Evolutionary conservation across 2,888 invertebrate species (phyloP).

Genomic region (Eilema sororculum): DNA sequence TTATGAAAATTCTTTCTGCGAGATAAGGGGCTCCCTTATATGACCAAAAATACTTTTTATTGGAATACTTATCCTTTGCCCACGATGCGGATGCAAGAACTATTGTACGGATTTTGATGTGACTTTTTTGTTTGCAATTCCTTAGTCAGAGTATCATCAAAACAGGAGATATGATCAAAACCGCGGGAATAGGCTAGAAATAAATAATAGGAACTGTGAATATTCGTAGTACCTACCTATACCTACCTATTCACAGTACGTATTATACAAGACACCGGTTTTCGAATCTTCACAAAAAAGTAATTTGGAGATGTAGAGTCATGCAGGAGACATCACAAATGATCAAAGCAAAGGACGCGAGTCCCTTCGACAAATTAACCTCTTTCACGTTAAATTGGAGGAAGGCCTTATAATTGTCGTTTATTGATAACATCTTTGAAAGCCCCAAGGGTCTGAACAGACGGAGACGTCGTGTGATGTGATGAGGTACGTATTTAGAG

Average conservation of each 20-base stretch:
- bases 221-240: background rate
- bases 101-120: too few species aligned
- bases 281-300: background rate
- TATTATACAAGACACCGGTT: background rate
- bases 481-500: background rate
- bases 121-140: too few species aligned
- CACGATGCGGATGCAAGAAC: too few species aligned
- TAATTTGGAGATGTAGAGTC: background rate
- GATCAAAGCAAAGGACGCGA: constrained; percentile 33
- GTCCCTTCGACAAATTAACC: constrained; percentile 23
- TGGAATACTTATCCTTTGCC: too few species aligned
- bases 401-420: constrained; percentile 25
- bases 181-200: too few species aligned
- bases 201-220: background rate
- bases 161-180: too few species aligned
- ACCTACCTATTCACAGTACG: background rate
- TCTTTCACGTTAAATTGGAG: constrained; percentile 23
- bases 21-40: too few species aligned
- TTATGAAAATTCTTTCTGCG: too few species aligned
- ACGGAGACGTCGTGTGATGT: background rate
- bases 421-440: constrained; percentile 30
- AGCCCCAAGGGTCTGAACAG: background rate
- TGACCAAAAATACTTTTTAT: too few species aligned
- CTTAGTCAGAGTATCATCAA: too few species aligned
- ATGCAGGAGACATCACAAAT: constrained; percentile 25